phyloP scores from a whole-genome alignment of 2,113 vertebrate species.

The Bufo bufo region DNA sequence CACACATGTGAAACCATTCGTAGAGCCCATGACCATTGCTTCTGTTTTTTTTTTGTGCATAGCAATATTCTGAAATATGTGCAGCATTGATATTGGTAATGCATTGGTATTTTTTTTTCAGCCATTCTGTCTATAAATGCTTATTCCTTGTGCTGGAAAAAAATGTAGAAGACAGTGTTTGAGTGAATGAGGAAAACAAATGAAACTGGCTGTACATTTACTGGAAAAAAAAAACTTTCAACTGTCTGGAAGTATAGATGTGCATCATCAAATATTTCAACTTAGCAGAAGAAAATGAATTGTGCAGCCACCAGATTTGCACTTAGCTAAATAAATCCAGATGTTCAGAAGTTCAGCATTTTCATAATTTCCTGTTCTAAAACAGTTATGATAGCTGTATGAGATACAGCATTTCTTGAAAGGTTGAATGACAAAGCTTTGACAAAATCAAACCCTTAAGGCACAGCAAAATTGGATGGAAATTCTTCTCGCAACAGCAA shows the following conservation, averaged over 20 bases:
- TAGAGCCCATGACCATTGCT: too few relatives aligned
- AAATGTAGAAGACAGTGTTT: not conserved
- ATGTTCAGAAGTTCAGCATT: slow-evolving; percentile 54
- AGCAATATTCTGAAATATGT: too few relatives aligned
- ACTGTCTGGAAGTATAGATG: slow-evolving; percentile 28
- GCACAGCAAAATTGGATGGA: slow-evolving; percentile 49
- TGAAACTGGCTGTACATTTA: slow-evolving; percentile 26
- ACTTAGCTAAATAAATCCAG: slow-evolving; percentile 52
- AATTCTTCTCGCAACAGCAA: slow-evolving; percentile 58
- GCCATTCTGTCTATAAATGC: not conserved
- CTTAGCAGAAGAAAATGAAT: slow-evolving; percentile 38
- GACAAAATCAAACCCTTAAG: slow-evolving; percentile 44
- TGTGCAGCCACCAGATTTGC: slow-evolving; percentile 41
- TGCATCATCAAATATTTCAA: slow-evolving; percentile 44
- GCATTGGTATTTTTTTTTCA: not conserved
- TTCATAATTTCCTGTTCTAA: slow-evolving; percentile 53
- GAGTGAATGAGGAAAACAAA: slow-evolving; percentile 22
- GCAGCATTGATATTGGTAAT: not conserved
- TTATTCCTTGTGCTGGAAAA: slow-evolving; percentile 11
- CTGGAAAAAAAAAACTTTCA: slow-evolving; percentile 26
- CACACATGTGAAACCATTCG: too few relatives aligned
- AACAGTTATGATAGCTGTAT: slow-evolving; percentile 59
- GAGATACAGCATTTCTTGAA: slow-evolving; percentile 47
- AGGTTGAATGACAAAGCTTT: slow-evolving; percentile 52
- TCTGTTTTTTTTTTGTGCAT: too few relatives aligned